Percentiles rank a stretch among this genome's conserved stretches.
Conservation (phyloP, 2,113 vertebrate genomes). For the Oriolus oriolus region DNA sequence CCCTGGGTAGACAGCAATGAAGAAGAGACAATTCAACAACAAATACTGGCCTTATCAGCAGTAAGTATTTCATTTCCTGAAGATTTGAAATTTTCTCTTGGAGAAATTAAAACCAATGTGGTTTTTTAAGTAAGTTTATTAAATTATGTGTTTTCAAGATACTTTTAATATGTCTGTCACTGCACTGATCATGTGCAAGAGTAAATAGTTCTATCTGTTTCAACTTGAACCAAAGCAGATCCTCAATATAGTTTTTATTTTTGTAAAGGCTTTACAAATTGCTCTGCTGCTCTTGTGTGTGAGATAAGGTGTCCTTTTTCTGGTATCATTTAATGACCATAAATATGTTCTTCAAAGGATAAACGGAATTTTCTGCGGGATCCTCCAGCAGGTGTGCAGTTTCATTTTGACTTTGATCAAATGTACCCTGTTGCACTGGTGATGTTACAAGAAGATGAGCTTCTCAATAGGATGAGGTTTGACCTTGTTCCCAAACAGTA, state of each 20-base stretch:
- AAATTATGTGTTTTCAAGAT: neutral
- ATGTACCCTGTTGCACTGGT: constrained; percentile 89
- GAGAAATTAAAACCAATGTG: neutral
- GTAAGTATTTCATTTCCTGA: constrained; percentile 71
- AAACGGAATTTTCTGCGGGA: constrained; percentile 90
- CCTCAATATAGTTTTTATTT: neutral
- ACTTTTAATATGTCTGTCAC: neutral
- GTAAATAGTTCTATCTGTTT: neutral
- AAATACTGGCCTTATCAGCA: constrained; percentile 93
- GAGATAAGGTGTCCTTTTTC: neutral
- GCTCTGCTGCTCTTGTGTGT: neutral
- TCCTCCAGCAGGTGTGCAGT: constrained; percentile 90
- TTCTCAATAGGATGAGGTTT: constrained; percentile 92
- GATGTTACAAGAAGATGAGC: constrained; percentile 92
- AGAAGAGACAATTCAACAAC: constrained; percentile 96
- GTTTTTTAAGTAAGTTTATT: neutral
- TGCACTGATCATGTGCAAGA: neutral
- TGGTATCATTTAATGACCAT: neutral
- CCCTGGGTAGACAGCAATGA: constrained; percentile 97
- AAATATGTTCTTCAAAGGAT: constrained; percentile 76
- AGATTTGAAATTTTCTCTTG: neutral
- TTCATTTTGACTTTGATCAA: constrained; percentile 90
- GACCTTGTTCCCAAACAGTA: constrained; percentile 93
- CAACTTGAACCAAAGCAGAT: neutral
- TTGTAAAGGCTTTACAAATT: neutral